Evolutionary conservation across 37 sponge, comb jelly and placozoan genomes (phyloP), one percentile per base, ranked within the genome.

Genomic region (Beroe forskalii): DNA sequence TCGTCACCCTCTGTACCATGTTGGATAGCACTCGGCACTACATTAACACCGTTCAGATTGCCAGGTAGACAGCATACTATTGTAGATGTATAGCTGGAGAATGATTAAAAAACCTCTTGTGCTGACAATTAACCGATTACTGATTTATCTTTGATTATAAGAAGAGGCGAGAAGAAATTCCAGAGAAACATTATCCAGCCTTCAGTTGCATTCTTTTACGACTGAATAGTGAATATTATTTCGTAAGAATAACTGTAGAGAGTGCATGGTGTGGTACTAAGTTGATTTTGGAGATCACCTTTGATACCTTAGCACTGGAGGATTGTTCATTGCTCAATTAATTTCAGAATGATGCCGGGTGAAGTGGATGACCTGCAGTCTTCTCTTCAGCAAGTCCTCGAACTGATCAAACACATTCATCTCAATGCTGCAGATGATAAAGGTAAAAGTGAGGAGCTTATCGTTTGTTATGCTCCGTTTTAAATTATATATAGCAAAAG

Each of bases 1-100:
- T 80, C 22, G 55, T 41, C 30, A 80, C 86, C 1, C 48, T 80
- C 48, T 80, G 86, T 48, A 80, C 40, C 27, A 80, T 80, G 86
- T 27, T 80, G 48, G 86, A 80, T 44, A 44, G 86, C n/a, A 80
- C 86, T n/a, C 43, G 86, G 42, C 86, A 80, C 35, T 42, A 80
- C 55, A 43, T 80, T 20, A 43, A 35, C 30, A 80, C 86, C 30
- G 86, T 80, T 9, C 28, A 80, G 24, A 80, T 80, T 25, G 86
- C 86, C 44, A 80, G 55, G 86, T 80, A n/a, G n/a, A n/a, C n/a
- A n/a, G n/a, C 14, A 55, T 55, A 55, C 60, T 20, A 20, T 55
- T 17, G 60, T 9, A 20, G 60, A 55, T 55, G 17, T 55, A 55
- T 55, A 55, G 9, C 60, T 20, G 60, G n/a, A n/a, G n/a, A n/a